A percentile compares a stretch with the other conserved stretches of the same genome.
These are phyloP conservation scores for Notodonta dromedarius DNA, from an alignment of 2,888 invertebrate species.

Conservation along the genomic window DNA sequence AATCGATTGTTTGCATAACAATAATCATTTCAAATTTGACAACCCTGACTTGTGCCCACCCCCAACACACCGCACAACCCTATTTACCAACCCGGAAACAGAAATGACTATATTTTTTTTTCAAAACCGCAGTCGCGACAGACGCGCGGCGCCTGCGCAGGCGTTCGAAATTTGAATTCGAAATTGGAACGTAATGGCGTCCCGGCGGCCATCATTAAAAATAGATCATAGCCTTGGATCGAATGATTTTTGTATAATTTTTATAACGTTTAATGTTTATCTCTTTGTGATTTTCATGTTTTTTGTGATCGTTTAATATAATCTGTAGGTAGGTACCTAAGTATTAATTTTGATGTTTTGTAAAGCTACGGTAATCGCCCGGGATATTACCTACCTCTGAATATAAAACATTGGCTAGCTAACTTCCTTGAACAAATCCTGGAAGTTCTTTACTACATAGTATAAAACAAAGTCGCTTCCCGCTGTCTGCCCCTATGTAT, in stretches of 20 bases:
- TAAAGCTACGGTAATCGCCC: too few species aligned
- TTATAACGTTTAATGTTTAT: conserved; percentile 55
- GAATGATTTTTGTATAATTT: conserved; percentile 58
- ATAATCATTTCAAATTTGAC: conserved; percentile 45
- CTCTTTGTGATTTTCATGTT: conserved; percentile 48
- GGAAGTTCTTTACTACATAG: too few species aligned
- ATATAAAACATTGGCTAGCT: too few species aligned
- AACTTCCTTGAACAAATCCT: too few species aligned
- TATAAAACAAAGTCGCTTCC: too few species aligned
- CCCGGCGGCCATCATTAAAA: conserved; percentile 76
- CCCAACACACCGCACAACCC: conserved; percentile 39
- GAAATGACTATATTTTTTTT: conserved; percentile 54
- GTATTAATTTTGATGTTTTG: background rate
- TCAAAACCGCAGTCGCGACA: conserved; percentile 64
- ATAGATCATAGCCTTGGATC: conserved; percentile 69
- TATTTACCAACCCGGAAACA: conserved; percentile 50
- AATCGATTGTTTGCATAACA: conserved; percentile 51
- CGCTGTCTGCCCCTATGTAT: too few species aligned
- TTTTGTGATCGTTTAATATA: background rate
- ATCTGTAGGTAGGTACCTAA: background rate
- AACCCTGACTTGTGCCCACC: conserved; percentile 34
- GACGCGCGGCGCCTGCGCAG: conserved; percentile 63
- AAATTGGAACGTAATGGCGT: conserved; percentile 68
- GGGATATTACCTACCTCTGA: background rate
- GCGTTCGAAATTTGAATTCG: conserved; percentile 66